Evolutionary conservation across 2,797 vertebrate species (phyloP).

Genomic region (Platalea minor): DNA sequence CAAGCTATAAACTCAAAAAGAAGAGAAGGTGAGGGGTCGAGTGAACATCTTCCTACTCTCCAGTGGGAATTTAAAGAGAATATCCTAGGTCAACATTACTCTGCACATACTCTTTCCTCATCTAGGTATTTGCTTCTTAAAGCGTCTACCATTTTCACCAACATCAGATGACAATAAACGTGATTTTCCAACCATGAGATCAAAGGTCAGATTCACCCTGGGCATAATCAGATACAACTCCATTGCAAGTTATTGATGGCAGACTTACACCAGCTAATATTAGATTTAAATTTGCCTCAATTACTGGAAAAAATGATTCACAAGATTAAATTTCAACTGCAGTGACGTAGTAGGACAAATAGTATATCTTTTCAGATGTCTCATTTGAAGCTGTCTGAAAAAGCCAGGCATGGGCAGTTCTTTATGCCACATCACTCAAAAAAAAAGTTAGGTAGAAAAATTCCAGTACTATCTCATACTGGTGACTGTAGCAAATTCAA

Average conservation of each 20-base stretch:
- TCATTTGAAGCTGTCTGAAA: background rate
- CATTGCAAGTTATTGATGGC: background rate
- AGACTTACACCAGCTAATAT: background rate
- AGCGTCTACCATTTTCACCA: background rate
- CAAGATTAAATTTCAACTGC: background rate
- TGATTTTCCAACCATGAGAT: background rate
- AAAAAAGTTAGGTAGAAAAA: background rate
- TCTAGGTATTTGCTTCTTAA: background rate
- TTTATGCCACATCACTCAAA: background rate
- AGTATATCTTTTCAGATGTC: background rate
- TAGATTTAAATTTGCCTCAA: background rate
- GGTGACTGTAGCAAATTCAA: background rate
- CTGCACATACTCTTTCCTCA: background rate
- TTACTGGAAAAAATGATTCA: background rate
- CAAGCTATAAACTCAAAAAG: background rate
- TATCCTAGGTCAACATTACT: background rate
- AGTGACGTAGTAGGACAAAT: background rate
- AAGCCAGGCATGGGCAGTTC: background rate
- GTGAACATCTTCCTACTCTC: background rate
- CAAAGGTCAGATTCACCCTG: background rate
- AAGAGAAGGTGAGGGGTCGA: background rate
- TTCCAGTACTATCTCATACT: background rate
- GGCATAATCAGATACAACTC: background rate
- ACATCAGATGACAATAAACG: background rate
- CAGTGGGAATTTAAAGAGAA: background rate